Evolutionary conservation across 2,113 vertebrate genomes (phyloP).

Genomic region (Istiophorus platypterus): DNA sequence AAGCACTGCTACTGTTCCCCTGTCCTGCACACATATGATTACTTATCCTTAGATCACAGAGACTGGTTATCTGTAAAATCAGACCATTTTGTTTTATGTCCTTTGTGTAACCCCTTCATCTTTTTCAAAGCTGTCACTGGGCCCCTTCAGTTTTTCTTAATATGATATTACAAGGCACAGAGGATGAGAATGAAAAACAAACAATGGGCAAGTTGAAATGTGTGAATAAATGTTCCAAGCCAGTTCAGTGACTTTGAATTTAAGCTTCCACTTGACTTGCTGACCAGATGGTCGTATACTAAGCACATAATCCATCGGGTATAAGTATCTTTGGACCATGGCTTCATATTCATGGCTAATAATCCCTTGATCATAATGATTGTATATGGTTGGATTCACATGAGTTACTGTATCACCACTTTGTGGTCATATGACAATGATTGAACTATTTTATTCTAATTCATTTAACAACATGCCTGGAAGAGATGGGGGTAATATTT

Average conservation of each 20-base stretch:
- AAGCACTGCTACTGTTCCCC: background rate
- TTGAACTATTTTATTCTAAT: conserved; percentile 49
- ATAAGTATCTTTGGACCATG: background rate
- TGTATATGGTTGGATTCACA: conserved; percentile 21
- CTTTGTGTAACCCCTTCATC: conserved; percentile 23
- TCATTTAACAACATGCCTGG: conserved; percentile 51
- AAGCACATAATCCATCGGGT: conserved; percentile 42
- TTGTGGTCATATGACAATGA: conserved; percentile 47
- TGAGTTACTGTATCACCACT: conserved; percentile 1
- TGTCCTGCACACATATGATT: background rate
- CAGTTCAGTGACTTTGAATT: background rate
- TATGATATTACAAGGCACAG: background rate
- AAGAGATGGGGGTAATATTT: conserved; percentile 64
- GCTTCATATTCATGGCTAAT: conserved; percentile 34
- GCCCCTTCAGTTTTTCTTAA: background rate
- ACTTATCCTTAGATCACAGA: conserved; percentile 10
- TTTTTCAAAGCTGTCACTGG: conserved; percentile 4
- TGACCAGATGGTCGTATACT: conserved; percentile 16
- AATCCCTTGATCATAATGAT: conserved; percentile 39
- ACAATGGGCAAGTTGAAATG: background rate
- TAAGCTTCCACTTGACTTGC: background rate
- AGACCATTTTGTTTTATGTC: background rate
- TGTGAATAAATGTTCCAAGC: background rate
- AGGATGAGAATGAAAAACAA: conserved; percentile 20
- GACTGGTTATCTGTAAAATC: conserved; percentile 6